These are phyloP conservation scores for Acheta domesticus DNA, from an alignment of 2,888 invertebrate genomes.

Conservation along the genomic window DNA sequence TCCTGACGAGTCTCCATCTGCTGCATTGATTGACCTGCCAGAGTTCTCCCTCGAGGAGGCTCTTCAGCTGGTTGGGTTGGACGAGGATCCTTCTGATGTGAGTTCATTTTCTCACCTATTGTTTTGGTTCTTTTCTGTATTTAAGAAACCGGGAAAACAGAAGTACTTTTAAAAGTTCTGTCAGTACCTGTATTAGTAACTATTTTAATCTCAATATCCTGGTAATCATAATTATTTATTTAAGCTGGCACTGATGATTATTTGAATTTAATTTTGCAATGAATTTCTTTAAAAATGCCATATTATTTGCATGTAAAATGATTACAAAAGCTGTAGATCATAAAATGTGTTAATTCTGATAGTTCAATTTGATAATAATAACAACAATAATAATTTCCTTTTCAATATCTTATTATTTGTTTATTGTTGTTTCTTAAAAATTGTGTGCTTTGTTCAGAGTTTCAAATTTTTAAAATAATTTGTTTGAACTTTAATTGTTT, in stretches of 20 bases:
- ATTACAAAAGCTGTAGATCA: no score
- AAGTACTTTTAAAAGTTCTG: neutral
- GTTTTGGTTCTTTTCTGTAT: no score
- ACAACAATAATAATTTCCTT: no score
- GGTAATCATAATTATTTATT: neutral
- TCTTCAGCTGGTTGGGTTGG: conserved; percentile 68
- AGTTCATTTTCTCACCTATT: conserved; percentile 34
- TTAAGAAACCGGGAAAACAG: conserved; percentile 37
- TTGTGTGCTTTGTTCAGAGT: no score
- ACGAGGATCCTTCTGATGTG: conserved; percentile 57
- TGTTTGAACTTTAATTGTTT: no score
- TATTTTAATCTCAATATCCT: neutral
- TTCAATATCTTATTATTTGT: no score
- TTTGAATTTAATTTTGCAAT: conserved; percentile 34
- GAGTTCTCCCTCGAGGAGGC: conserved; percentile 71
- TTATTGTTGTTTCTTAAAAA: no score
- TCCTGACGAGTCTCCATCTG: conserved; percentile 32
- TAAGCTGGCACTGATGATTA: conserved; percentile 28
- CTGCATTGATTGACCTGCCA: conserved; percentile 39
- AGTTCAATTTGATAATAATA: no score
- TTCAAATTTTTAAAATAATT: no score
- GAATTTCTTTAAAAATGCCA: no score
- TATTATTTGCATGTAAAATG: no score
- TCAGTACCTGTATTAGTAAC: neutral
- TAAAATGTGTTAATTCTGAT: no score